Evolutionary conservation across 2,113 vertebrate species (phyloP).

Genomic region (Noctilio leporinus): DNA sequence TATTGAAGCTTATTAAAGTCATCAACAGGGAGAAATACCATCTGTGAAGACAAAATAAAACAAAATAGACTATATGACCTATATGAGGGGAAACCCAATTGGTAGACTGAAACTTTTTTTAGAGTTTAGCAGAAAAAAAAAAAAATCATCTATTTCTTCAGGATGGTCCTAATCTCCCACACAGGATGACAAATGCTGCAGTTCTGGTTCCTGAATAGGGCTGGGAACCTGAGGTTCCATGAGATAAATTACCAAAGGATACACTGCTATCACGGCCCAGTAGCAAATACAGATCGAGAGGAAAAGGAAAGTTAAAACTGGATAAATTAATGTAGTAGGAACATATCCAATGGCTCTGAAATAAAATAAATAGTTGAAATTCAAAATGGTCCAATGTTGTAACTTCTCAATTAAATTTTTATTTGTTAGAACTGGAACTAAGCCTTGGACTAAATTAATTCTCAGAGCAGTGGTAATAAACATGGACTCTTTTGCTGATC

Average conservation of each 20-base stretch:
- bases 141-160: background rate
- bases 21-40: background rate
- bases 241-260: slow-evolving; percentile 82
- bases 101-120: background rate
- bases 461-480: background rate
- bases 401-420: background rate
- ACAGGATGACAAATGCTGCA: background rate
- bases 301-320: slow-evolving; percentile 91
- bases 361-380: slow-evolving; percentile 56
- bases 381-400: background rate
- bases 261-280: slow-evolving; percentile 93
- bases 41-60: background rate
- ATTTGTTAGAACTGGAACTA: background rate
- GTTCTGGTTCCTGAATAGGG: background rate
- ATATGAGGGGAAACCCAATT: background rate
- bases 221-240: background rate
- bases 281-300: slow-evolving; percentile 93
- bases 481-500: background rate
- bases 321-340: slow-evolving; percentile 92
- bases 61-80: background rate
- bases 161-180: background rate
- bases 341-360: slow-evolving; percentile 91
- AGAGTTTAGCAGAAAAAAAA: background rate
- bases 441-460: background rate
- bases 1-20: background rate